These are phyloP conservation scores for Cataglyphis hispanica DNA, from an alignment of 1,140 invertebrate genomes.

Conservation along the genomic window DNA sequence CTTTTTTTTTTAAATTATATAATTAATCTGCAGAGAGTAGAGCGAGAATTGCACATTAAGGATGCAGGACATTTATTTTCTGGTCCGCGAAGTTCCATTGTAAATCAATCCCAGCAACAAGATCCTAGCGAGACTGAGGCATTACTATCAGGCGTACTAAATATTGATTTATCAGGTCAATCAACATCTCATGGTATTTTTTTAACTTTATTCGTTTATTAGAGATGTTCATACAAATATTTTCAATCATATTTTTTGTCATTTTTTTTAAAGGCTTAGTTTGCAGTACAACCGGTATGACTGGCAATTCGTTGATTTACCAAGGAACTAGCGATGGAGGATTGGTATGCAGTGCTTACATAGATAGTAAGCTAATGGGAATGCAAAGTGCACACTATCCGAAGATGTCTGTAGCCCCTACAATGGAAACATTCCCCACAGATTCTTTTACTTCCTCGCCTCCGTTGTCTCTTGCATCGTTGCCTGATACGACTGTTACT, in stretches of 20 bases:
- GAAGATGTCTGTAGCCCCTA: conserved; percentile 66
- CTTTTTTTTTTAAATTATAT: conserved; percentile 47
- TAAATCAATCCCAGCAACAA: conserved; percentile 68
- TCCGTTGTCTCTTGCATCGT: conserved; percentile 71
- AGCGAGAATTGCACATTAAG: conserved; percentile 91
- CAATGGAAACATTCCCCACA: conserved; percentile 76
- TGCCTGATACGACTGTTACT: conserved; percentile 70
- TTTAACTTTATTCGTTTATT: conserved; percentile 13
- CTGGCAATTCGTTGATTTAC: conserved; percentile 77
- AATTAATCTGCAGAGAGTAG: conserved; percentile 88
- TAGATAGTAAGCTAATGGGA: conserved; percentile 60
- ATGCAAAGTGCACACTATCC: conserved; percentile 72
- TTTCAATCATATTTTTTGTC: conserved; percentile 60
- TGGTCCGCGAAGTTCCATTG: conserved; percentile 69
- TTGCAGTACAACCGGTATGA: conserved; percentile 79
- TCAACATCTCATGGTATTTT: conserved; percentile 61
- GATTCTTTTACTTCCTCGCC: conserved; percentile 72
- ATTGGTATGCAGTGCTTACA: conserved; percentile 77
- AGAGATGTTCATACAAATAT: conserved; percentile 1
- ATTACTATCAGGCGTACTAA: conserved; percentile 81
- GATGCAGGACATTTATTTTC: conserved; percentile 86
- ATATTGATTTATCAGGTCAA: conserved; percentile 79
- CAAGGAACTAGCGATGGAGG: conserved; percentile 80
- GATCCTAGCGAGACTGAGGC: conserved; percentile 78
- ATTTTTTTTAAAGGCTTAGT: conserved; percentile 80